Base-by-base conservation (phyloP, 2,113 vertebrate genomes). In the Morone saxatilis region DNA sequence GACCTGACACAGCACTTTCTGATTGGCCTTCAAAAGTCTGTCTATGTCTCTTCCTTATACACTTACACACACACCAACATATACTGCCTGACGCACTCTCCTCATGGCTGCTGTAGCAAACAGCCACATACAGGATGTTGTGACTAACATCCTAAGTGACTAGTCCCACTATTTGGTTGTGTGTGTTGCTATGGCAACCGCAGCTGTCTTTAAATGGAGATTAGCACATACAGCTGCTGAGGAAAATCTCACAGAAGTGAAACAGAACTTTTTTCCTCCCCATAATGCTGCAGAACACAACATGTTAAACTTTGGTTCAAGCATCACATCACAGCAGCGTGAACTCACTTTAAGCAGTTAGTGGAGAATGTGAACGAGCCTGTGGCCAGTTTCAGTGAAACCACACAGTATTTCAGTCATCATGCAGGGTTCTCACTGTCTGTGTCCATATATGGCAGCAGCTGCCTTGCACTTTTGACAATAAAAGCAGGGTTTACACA, bases 111-210 rank as follows among this genome's bases (percentile, higher is more conserved):
- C 70, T 72, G n/a, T 25, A 45, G 20, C 47, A 60, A 38, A 25
- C 48, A 66, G 22, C 59, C 69, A 73, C 6, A 50, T 1, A 13
- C 22, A 43, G 81, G 83, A 74, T 75, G 71, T 59, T 71, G 40
- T 76, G 75, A 74, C 63, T 40, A 40, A 91, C 87, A 86, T 93
- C 78, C 79, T 68, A 25, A 45, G 4, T 47, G 59, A 41, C 9
- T 22, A 67, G 16, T 2, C 16, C 17, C 25, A 1, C 7, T 91
- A 50, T 92, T 89, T 91, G 67, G 11, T 54, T 86, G 16, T 45
- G 62, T 14, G 82, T 91, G 72, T 47, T 31, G 31, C 93, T 25
- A 88, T 91, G 68, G 89, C 62, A 88, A 93, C 91, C 50, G 19
- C 3, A 43, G 38, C 81, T 76, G 79, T 68, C 31, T 71, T 12